These are phyloP conservation scores for Drosophila truncata DNA, from an alignment of 1,140 invertebrate genomes.

Conservation along the genomic window DNA sequence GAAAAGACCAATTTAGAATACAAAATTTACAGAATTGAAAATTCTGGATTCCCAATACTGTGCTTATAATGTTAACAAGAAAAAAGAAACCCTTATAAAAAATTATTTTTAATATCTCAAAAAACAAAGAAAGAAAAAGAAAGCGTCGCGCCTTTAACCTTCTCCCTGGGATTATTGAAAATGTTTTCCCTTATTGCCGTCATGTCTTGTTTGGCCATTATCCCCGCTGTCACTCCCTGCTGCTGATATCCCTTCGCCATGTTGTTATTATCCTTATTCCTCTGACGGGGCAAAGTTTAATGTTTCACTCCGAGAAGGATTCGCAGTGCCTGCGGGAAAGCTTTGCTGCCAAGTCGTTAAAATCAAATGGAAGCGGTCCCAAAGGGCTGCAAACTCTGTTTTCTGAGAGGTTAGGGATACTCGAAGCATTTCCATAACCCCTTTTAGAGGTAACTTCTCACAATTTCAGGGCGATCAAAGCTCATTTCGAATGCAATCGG, in stretches of 20 bases:
- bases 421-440: background rate
- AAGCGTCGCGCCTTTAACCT: conserved; percentile 12
- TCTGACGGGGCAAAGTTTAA: conserved; percentile 48
- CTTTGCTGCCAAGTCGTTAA: conserved; percentile 46
- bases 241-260: conserved; percentile 10
- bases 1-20: too few relatives aligned
- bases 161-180: conserved; percentile 29
- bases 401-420: conserved; percentile 1
- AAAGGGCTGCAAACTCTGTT: conserved; percentile 1
- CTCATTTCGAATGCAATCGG: conserved; percentile 44
- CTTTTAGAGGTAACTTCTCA: conserved; percentile 3
- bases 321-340: conserved; percentile 33
- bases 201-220: conserved; percentile 44
- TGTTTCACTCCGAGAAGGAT: conserved; percentile 38
- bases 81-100: background rate
- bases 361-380: conserved; percentile 45
- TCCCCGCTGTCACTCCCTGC: conserved; percentile 24
- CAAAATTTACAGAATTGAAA: background rate
- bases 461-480: conserved; percentile 31
- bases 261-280: conserved; percentile 23
- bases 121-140: background rate
- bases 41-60: background rate
- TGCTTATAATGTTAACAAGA: background rate
- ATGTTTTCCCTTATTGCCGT: conserved; percentile 45
- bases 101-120: conserved; percentile 13